phyloP scores from a whole-genome alignment of 2,888 invertebrate species.

The Rhamphomyia laevipes region DNA sequence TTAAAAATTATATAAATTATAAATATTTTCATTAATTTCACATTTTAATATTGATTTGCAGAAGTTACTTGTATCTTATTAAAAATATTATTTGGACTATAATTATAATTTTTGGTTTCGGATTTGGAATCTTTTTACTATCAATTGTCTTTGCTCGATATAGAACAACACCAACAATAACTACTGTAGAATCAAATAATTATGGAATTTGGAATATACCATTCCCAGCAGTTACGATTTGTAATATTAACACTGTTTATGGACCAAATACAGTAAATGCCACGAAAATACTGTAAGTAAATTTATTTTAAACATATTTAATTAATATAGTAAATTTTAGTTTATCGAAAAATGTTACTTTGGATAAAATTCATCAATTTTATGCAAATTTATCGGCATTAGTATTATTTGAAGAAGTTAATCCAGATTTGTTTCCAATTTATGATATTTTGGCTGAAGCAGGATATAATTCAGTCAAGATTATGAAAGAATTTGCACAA shows the following conservation, averaged over 20 bases:
- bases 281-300: conserved; percentile 41
- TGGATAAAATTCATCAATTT: not conserved
- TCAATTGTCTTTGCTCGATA: conserved; percentile 20
- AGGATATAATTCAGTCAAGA: conserved; percentile 26
- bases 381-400: conserved; percentile 3
- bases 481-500: not conserved
- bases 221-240: conserved; percentile 53
- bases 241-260: conserved; percentile 48
- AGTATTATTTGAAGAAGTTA: conserved; percentile 3
- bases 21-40: not conserved
- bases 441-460: conserved; percentile 23
- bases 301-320: not conserved
- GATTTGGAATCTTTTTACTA: conserved; percentile 20
- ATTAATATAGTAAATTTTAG: not conserved
- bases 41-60: not conserved
- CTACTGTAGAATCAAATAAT: conserved; percentile 44
- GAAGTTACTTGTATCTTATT: not conserved
- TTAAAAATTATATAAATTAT: too few relatives aligned
- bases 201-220: conserved; percentile 53
- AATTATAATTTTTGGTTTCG: conserved; percentile 14
- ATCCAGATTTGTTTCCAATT: conserved; percentile 17
- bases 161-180: conserved; percentile 22
- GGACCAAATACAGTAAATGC: conserved; percentile 37
- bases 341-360: not conserved
- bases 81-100: conserved; percentile 10